A percentile compares a stretch with the other conserved stretches of the same genome.
Evolutionary conservation across 2,888 invertebrate genomes (phyloP).

Genomic region (Ariolimax columbianus): DNA sequence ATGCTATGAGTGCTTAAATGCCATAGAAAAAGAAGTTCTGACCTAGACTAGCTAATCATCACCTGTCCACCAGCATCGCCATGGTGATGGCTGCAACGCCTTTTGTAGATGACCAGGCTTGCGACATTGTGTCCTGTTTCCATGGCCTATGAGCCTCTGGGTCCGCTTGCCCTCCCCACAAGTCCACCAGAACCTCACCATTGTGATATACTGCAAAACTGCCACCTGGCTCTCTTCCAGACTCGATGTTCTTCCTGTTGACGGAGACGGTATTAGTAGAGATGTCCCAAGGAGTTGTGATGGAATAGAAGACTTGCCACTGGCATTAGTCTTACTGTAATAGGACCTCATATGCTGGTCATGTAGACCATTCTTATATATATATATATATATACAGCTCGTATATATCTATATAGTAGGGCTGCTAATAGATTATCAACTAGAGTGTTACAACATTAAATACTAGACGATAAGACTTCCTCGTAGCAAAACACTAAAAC

Average conservation of each 20-base stretch:
- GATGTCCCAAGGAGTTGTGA: no score
- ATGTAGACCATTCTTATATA: no score
- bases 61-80: conserved; percentile 77
- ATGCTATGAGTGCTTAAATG: background rate
- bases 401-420: no score
- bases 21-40: no score
- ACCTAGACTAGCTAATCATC: background rate
- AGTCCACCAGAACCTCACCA: conserved; percentile 72
- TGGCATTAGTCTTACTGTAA: background rate
- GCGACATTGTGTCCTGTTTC: conserved; percentile 67
- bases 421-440: no score
- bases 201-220: conserved; percentile 70
- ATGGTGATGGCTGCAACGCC: conserved; percentile 69
- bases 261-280: no score
- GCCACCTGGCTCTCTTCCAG: conserved; percentile 63
- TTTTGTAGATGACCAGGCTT: conserved; percentile 67
- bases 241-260: conserved; percentile 56
- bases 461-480: no score
- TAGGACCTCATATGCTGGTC: background rate
- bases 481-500: no score
- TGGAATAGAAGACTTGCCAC: background rate
- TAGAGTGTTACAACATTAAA: no score
- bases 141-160: conserved; percentile 62
- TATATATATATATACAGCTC: no score
- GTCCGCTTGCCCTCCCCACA: conserved; percentile 76